Evolutionary conservation across 53 echinoderm and acorn worm species (phyloP), one percentile per base, ranked within the genome.

Genomic region (Luidia sarsii): DNA sequence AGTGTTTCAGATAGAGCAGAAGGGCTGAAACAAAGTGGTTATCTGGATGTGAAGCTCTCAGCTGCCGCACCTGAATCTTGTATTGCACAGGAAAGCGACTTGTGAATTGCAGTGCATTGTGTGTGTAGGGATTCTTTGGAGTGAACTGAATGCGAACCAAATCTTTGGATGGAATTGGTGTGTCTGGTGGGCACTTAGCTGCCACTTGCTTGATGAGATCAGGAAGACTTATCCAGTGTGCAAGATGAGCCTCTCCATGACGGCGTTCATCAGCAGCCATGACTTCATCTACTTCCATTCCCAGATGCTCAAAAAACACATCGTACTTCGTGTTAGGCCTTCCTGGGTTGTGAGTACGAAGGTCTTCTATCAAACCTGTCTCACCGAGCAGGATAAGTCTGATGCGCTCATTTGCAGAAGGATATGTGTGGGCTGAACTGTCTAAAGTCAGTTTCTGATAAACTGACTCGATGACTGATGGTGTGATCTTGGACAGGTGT

Each of bases 401-500:
- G 23, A 81, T 39, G 20, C 81, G 23, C 22, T 25, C 65, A 38
- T 81, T 45, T 45, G 45, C 68, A 37, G 22, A 27, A 24, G 81
- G 81, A 43, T 81, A 39, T 41, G 19, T 14, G 29, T 65, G 67
- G 20, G 67, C 66, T 28, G 81, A 46, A 20, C 67, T 45, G 43
- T 81, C 81, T 36, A 81, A 21, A 27, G 65, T 43, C 45, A 81
- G 67, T 67, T 18, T 27, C n/a, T 23, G 16, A 31, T 81, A 81
- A 10, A 81, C 68, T 38, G 66, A 67, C 41, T 48, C 45, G 25
- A 39, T 3, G 31, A 81, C 66, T 39, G 20, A 22, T 16, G 81
- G 81, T 48, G 39, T 18, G 36, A 79, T 11, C 41, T 22, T 34
- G 2, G 62, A 34, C 29, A 79, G 9, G 16, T 34, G 29, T 28